phyloP scores from a whole-genome alignment of 2,113 vertebrate species.

The Syrrhaptes paradoxus region DNA sequence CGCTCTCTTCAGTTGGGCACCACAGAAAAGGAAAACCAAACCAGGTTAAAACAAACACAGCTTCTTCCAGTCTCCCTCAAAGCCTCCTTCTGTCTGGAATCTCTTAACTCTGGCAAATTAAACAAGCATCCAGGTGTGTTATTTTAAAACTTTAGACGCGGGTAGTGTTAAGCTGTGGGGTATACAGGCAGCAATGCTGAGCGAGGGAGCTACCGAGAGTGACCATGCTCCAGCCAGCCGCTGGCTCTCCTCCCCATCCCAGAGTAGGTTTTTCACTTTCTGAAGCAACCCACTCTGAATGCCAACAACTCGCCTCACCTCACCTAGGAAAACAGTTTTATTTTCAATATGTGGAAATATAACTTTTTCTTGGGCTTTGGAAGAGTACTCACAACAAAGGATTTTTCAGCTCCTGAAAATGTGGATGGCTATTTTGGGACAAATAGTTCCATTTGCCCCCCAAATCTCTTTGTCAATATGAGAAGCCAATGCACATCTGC shows the following conservation, averaged over 20 bases:
- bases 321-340: not conserved
- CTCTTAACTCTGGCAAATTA: not conserved
- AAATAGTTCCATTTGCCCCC: not conserved
- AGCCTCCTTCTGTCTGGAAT: not conserved
- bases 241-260: not conserved
- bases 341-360: not conserved
- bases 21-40: constrained; percentile 24
- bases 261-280: not conserved
- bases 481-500: not conserved
- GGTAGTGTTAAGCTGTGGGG: not conserved
- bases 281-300: not conserved
- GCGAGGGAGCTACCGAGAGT: not conserved
- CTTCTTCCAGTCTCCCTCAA: constrained; percentile 3
- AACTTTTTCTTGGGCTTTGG: not conserved
- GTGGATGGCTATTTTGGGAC: not conserved
- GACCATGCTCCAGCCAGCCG: not conserved
- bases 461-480: not conserved
- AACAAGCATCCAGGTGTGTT: constrained; percentile 27
- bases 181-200: not conserved
- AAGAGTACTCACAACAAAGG: not conserved
- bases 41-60: constrained; percentile 21
- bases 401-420: not conserved
- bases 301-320: not conserved
- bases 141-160: not conserved
- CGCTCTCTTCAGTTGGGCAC: not conserved